A percentile compares a stretch with the other conserved stretches of the same genome.
phyloP scores from a whole-genome alignment of 2,888 invertebrate genomes.

The Leucophenga maculata region DNA sequence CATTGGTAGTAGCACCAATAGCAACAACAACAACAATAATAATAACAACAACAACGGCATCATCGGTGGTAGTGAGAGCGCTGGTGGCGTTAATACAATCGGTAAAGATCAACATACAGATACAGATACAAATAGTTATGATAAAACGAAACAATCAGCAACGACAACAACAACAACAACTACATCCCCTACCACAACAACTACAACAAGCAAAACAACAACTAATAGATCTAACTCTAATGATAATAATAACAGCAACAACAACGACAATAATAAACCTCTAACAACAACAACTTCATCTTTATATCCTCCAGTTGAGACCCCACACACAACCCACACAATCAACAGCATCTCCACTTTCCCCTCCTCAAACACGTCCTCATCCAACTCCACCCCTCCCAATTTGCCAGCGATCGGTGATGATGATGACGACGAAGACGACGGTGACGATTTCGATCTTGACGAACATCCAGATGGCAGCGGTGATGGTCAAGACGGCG shows the following conservation, averaged over 20 bases:
- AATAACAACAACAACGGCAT: no score
- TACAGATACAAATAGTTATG: slow-evolving; percentile 32
- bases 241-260: slow-evolving; percentile 13
- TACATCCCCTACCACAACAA: slow-evolving; percentile 43
- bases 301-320: slow-evolving; percentile 63
- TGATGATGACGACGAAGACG: slow-evolving; percentile 30
- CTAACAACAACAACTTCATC: slow-evolving; percentile 49
- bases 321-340: slow-evolving; percentile 33
- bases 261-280: slow-evolving; percentile 40
- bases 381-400: slow-evolving; percentile 35
- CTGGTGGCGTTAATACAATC: slow-evolving; percentile 69
- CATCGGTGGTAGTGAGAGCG: slow-evolving; percentile 66
- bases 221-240: slow-evolving; percentile 41
- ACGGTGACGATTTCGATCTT: slow-evolving; percentile 52
- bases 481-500: slow-evolving; percentile 52
- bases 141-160: slow-evolving; percentile 5
- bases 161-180: slow-evolving; percentile 27
- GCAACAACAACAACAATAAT: slow-evolving; percentile 65
- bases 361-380: slow-evolving; percentile 41
- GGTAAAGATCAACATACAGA: slow-evolving; percentile 68
- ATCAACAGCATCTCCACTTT: neutral
- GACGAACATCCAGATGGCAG: slow-evolving; percentile 50
- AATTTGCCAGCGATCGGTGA: slow-evolving; percentile 29
- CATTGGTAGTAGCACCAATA: slow-evolving; percentile 70
- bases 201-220: slow-evolving; percentile 40